phyloP scores from a whole-genome alignment of 2,113 vertebrate genomes.

The Cricetomys ansorgei region DNA sequence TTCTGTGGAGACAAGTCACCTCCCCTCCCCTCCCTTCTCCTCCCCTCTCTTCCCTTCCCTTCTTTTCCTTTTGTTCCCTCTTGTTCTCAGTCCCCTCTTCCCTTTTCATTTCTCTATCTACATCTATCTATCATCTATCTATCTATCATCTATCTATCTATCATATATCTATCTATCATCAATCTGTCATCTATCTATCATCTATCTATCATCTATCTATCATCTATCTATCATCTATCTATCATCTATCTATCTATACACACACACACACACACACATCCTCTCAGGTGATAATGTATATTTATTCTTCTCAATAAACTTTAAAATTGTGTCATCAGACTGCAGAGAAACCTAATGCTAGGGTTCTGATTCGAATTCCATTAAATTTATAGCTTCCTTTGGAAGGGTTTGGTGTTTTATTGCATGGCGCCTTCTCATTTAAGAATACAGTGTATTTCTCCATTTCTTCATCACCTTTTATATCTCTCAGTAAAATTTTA shows the following conservation, averaged over 20 bases:
- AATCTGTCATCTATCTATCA: no score
- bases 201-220: no score
- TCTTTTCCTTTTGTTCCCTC: rapidly evolving
- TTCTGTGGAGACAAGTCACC: neutral
- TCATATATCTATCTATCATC: no score
- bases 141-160: no score
- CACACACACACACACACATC: no score
- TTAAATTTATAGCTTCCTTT: neutral
- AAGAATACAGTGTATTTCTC: neutral
- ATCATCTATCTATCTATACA: no score
- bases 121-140: no score
- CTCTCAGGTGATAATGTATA: neutral
- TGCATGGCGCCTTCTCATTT: neutral
- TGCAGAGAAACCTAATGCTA: neutral
- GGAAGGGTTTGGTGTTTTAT: neutral
- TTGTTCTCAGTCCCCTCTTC: neutral
- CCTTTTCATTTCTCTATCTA: rapidly evolving
- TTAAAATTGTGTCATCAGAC: neutral
- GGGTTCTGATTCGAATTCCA: neutral
- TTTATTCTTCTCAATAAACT: constrained; percentile 43
- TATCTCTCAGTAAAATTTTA: neutral
- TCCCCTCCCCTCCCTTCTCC: rapidly evolving
- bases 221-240: no score
- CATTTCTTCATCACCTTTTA: neutral
- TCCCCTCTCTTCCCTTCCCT: neutral